Evolutionary conservation across 2,113 vertebrate genomes (phyloP), one percentile per base, ranked within the genome.

Genomic region (Emydura subglobosa): DNA sequence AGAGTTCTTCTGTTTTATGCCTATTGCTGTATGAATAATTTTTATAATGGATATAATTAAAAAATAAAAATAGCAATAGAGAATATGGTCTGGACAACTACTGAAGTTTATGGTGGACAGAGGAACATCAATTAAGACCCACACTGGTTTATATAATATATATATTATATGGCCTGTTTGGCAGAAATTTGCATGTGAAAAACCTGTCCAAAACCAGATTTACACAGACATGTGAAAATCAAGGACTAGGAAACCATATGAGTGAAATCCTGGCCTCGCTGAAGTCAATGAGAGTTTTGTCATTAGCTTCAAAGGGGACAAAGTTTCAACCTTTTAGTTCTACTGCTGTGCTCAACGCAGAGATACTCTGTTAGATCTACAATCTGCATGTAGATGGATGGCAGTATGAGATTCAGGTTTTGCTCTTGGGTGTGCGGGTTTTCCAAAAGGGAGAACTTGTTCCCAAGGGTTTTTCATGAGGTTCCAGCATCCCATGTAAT

Each of bases 391-490:
- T 92, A 79, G 78, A 84, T 79, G 47, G 74, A n/a, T 31, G n/a
- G 54, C 78, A 21, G 42, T 47, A 27, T 1, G 5, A 4, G 12
- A 81, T n/a, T 76, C 65, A 83, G 61, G 61, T 78, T 49, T 1
- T 72, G 74, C 34, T 91, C 51, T 11, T 10, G 16, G 34, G 25
- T 49, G 47, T 74, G 65, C 50, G 54, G 53, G 34, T 95, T 96
- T 95, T 86, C 34, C 82, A 94, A 84, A 88, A 7, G 51, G 79
- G 13, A 10, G 34, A 0, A 47, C 89, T 65, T 91, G 94, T 96
- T 95, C 47, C 44, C 86, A 94, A 86, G 85, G 3, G 7, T 74
- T 94, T 95, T 80, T 29, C 34, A 49, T n/a, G 29, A 80, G 25
- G 49, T 76, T 22, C 29, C 74, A 27, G 17, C 34, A 54, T 80